A percentile compares a stretch with the other conserved stretches of the same genome.
phyloP scores from a whole-genome alignment of 2,113 vertebrate genomes.

The Melanerpes aurifrons region DNA sequence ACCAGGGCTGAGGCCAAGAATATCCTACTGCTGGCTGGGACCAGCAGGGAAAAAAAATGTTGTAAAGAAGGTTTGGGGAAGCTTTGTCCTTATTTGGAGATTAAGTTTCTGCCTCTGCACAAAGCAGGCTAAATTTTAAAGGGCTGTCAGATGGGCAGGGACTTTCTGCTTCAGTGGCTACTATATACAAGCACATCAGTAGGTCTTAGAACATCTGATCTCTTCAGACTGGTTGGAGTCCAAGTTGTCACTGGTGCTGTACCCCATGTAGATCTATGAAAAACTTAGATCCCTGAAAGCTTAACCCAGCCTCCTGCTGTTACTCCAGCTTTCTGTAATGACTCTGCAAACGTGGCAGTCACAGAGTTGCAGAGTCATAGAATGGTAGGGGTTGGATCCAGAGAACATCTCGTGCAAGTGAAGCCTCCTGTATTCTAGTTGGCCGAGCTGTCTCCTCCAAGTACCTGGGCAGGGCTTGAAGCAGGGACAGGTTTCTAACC shows the following conservation, averaged over 20 bases:
- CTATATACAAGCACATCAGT: neutral
- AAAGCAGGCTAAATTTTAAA: neutral
- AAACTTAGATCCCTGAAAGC: neutral
- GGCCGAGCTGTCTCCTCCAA: neutral
- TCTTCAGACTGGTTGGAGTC: neutral
- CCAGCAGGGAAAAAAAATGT: neutral
- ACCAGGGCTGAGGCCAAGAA: neutral
- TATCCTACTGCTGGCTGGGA: slow-evolving; percentile 26
- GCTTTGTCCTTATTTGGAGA: slow-evolving; percentile 50
- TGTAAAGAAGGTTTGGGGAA: neutral
- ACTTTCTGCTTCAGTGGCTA: neutral
- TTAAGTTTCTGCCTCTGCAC: neutral
- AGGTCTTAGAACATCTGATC: neutral
- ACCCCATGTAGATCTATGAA: neutral
- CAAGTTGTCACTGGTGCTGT: neutral
- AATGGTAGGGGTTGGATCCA: too few species aligned
- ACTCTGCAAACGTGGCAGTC: accelerated
- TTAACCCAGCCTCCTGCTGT: neutral
- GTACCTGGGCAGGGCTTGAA: neutral
- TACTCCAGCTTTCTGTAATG: neutral
- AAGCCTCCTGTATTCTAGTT: too few species aligned
- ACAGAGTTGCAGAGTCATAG: too few species aligned
- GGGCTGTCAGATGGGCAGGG: neutral
- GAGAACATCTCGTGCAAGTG: too few species aligned
- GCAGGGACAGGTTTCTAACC: neutral